These are phyloP conservation scores for Caenorhabditis doughertyi DNA, from an alignment of 2,888 invertebrate genomes.

Conservation along the genomic window DNA sequence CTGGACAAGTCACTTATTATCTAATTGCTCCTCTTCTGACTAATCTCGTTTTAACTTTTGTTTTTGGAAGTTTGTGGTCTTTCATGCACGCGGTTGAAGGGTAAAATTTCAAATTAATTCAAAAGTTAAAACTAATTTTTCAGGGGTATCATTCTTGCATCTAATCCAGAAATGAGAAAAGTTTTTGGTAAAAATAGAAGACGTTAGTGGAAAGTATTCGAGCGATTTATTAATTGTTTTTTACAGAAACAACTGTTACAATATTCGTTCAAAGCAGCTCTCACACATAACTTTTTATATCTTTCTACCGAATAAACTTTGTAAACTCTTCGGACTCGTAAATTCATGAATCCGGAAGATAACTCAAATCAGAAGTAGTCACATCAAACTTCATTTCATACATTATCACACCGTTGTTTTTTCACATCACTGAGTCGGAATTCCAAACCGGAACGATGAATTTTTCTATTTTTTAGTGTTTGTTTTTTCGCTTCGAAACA, in stretches of 20 bases:
- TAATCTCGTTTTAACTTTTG: constrained; percentile 8
- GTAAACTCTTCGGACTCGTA: too few relatives aligned
- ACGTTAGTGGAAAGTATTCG: background rate
- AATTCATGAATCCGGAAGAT: too few relatives aligned
- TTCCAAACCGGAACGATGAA: background rate
- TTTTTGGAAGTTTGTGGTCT: constrained; percentile 20
- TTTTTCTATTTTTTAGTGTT: background rate
- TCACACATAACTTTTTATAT: background rate
- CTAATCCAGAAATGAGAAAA: constrained; percentile 9
- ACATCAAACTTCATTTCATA: constrained; percentile 2
- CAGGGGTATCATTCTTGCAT: constrained; percentile 16
- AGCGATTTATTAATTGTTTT: background rate
- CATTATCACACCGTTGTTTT: background rate
- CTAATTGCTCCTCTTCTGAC: constrained; percentile 26
- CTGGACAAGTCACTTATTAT: constrained; percentile 44
- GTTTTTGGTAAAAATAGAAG: background rate
- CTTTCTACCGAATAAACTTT: background rate
- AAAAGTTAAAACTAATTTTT: background rate
- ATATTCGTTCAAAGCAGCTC: background rate
- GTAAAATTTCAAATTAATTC: background rate
- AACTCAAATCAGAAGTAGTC: background rate
- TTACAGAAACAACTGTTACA: constrained; percentile 18
- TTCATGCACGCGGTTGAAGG: constrained; percentile 48
- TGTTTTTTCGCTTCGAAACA: background rate
- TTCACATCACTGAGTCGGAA: background rate